Percentiles rank a stretch among this genome's conserved stretches.
Conservation (phyloP, 2,797 vertebrate species). For the Pogonophryne albipinna region DNA sequence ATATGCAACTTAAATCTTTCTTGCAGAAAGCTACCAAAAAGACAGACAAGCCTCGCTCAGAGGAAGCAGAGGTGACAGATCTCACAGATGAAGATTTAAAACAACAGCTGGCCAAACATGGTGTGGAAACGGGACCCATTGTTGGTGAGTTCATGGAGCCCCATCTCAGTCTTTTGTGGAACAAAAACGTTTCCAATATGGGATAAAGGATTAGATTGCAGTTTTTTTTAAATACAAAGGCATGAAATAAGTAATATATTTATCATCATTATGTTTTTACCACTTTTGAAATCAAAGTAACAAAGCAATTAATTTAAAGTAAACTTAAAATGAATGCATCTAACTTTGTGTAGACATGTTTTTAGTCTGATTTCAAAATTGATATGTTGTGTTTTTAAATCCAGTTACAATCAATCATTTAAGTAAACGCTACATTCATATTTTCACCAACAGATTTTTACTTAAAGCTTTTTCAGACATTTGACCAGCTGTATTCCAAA, state of each 20-base stretch:
- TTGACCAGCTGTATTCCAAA: background rate
- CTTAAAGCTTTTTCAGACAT: background rate
- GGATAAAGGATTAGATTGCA: background rate
- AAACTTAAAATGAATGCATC: background rate
- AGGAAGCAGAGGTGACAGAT: constrained; percentile 89
- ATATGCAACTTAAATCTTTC: background rate
- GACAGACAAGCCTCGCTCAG: constrained; percentile 90
- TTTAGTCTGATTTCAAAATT: no score
- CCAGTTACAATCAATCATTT: background rate
- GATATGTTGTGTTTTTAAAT: background rate
- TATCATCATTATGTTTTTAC: background rate
- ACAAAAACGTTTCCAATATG: background rate
- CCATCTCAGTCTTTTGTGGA: background rate
- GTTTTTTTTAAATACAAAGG: background rate
- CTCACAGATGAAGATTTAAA: constrained; percentile 91
- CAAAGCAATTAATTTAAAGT: background rate
- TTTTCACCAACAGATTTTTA: no score
- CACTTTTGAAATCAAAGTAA: background rate
- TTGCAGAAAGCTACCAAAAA: constrained; percentile 94
- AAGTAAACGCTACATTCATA: no score
- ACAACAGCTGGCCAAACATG: constrained; percentile 90
- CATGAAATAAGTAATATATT: background rate
- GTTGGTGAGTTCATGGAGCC: constrained; percentile 84
- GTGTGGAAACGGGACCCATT: constrained; percentile 91
- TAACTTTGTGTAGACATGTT: no score